These are phyloP conservation scores for Matsumurasca onukii DNA, from an alignment of 1,140 invertebrate genomes.

Conservation along the genomic window DNA sequence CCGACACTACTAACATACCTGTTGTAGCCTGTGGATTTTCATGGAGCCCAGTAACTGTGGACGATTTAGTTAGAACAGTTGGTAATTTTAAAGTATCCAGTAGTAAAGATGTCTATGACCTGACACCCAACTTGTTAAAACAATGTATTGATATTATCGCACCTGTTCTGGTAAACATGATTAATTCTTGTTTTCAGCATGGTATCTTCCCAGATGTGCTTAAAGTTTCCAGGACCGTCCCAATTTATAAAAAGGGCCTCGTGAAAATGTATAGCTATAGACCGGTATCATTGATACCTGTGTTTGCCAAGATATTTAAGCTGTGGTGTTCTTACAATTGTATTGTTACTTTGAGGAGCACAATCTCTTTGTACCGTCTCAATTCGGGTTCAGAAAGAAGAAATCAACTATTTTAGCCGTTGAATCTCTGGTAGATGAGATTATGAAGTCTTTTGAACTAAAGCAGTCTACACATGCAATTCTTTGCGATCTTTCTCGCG, in stretches of 20 bases:
- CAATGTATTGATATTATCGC: not conserved
- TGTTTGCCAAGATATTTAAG: constrained; percentile 4
- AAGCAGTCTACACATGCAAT: not conserved
- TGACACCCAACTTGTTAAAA: no score
- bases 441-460: not conserved
- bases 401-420: not conserved
- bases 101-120: no score
- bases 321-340: not conserved
- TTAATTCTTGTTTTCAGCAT: not conserved
- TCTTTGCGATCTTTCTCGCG: no score
- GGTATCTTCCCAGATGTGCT: not conserved
- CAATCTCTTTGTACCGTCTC: no score
- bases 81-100: not conserved
- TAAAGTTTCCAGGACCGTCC: not conserved
- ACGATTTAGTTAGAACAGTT: no score
- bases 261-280: constrained; percentile 3
- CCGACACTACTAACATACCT: no score
- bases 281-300: constrained; percentile 11
- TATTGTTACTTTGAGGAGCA: no score
- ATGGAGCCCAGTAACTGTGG: no score
- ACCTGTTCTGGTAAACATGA: not conserved
- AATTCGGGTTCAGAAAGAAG: no score
- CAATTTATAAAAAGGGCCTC: constrained; percentile 2
- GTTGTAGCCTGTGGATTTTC: no score
- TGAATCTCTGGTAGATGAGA: not conserved